Conservation (phyloP, 2,113 vertebrate genomes). For the Gracilinanus agilis region DNA sequence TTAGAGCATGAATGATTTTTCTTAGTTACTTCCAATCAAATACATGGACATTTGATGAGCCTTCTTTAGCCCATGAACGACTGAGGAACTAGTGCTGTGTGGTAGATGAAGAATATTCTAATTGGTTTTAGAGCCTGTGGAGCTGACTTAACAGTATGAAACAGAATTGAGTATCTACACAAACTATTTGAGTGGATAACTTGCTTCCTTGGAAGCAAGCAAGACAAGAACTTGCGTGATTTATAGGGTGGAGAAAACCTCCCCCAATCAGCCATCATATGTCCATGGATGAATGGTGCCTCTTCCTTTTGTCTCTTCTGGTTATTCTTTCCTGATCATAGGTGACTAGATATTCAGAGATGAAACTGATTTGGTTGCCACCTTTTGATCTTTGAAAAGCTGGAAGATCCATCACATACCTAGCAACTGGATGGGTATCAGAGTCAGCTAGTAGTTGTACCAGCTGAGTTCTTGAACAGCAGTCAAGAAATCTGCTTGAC, state of each 20-base stretch:
- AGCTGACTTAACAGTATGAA: neutral
- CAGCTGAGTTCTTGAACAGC: neutral
- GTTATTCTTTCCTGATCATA: neutral
- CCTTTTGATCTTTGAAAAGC: neutral
- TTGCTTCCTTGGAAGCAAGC: neutral
- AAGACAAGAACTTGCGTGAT: neutral
- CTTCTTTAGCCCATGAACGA: neutral
- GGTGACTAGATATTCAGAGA: neutral
- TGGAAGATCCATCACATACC: neutral
- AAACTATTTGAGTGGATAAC: neutral
- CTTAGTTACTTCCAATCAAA: neutral
- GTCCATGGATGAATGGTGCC: neutral
- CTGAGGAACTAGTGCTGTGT: neutral
- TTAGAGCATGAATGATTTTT: neutral
- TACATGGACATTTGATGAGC: neutral
- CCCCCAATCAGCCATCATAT: neutral
- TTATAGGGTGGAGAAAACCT: neutral
- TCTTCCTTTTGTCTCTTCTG: neutral
- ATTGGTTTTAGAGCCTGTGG: neutral
- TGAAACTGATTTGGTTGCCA: neutral
- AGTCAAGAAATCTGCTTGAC: neutral
- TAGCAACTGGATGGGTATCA: neutral
- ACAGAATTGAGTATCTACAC: neutral
- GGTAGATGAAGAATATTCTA: neutral
- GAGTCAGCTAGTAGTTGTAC: neutral